These are phyloP conservation scores for Platichthys stellatus DNA, from an alignment of 2,113 vertebrate species.

Conservation along the genomic window DNA sequence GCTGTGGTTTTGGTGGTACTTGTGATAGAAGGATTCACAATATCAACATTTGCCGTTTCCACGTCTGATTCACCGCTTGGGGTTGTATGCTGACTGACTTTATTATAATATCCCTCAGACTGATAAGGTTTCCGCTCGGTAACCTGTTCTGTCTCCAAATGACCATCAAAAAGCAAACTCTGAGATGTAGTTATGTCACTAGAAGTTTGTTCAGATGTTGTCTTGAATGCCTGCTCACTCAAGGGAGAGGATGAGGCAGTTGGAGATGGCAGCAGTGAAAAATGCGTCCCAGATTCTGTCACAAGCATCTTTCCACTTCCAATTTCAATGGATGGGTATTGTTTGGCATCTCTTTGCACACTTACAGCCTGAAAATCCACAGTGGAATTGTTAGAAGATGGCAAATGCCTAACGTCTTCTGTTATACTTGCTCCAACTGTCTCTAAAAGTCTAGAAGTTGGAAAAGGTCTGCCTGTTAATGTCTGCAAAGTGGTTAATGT, in stretches of 20 bases:
- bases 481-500: constrained; percentile 28
- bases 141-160: constrained; percentile 25
- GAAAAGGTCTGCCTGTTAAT: constrained; percentile 36
- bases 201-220: constrained; percentile 27
- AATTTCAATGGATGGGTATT: constrained; percentile 13
- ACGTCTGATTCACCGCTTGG: neutral
- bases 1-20: neutral
- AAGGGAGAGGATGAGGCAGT: constrained; percentile 34
- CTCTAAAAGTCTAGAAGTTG: constrained; percentile 36
- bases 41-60: neutral
- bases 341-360: constrained; percentile 34
- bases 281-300: constrained; percentile 22
- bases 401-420: constrained; percentile 8
- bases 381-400: constrained; percentile 15
- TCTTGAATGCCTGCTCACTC: neutral
- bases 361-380: constrained; percentile 8
- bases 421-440: constrained; percentile 16
- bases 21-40: too few relatives aligned
- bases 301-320: neutral
- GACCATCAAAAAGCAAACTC: constrained; percentile 11
- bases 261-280: constrained; percentile 26
- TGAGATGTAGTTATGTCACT: neutral
- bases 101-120: constrained; percentile 23
- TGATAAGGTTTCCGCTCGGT: neutral
- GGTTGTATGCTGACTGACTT: constrained; percentile 12